phyloP scores from a whole-genome alignment of 2,888 invertebrate genomes.

The Caenorhabditis sinica region DNA sequence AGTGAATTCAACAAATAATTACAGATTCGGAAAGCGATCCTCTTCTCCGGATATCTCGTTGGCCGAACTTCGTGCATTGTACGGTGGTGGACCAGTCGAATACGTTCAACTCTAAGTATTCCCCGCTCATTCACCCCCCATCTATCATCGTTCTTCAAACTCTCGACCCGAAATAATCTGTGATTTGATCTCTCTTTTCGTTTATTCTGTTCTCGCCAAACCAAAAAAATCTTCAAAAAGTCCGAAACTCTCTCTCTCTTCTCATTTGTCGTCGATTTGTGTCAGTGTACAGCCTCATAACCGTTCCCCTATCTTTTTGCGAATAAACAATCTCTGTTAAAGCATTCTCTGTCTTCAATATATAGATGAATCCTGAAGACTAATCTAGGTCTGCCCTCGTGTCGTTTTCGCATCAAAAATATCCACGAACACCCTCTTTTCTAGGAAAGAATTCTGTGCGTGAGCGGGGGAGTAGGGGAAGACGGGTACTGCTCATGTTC shows the following conservation, averaged over 20 bases:
- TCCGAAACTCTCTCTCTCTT: conserved; percentile 17
- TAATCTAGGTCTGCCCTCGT: conserved; percentile 9
- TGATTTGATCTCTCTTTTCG: conserved; percentile 35
- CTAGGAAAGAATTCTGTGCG: neutral
- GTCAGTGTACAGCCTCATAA: conserved; percentile 56
- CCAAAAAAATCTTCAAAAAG: neutral
- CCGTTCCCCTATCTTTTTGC: conserved; percentile 24
- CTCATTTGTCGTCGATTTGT: conserved; percentile 57
- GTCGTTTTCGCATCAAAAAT: conserved; percentile 3
- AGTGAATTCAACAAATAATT: conserved; percentile 27
- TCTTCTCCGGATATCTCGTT: conserved; percentile 43
- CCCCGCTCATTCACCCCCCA: neutral
- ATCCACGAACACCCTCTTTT: conserved; percentile 7
- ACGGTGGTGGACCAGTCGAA: conserved; percentile 50
- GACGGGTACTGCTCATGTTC: conserved; percentile 10
- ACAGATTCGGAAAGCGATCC: conserved; percentile 68
- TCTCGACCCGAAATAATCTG: conserved; percentile 40
- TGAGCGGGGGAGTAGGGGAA: conserved; percentile 26
- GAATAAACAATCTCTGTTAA: conserved; percentile 48
- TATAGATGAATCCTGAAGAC: neutral
- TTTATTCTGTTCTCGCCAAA: conserved; percentile 18
- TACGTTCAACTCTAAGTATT: conserved; percentile 26
- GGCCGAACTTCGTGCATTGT: conserved; percentile 41
- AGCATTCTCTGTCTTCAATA: neutral
- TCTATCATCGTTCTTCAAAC: conserved; percentile 23